A percentile compares a stretch with the other conserved stretches of the same genome.
Evolutionary conservation across 2,888 invertebrate species (phyloP).

Genomic region (Zygogramma bicolorata): DNA sequence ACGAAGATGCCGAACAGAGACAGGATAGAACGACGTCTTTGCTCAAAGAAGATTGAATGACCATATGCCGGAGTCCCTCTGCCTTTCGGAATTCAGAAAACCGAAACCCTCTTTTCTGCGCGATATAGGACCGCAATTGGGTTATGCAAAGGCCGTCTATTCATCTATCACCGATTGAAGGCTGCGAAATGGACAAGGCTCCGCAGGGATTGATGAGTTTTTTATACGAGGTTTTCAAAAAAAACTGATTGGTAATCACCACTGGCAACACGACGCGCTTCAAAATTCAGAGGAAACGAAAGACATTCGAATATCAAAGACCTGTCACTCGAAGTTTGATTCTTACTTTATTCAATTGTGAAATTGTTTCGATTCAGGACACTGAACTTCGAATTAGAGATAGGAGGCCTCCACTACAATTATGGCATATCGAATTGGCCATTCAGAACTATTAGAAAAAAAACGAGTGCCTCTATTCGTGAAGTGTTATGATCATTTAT

Average conservation of each 20-base stretch:
- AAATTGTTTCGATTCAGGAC: too few relatives aligned
- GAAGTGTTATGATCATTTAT: too few relatives aligned
- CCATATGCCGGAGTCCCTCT: conserved; percentile 42
- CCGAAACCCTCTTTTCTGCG: conserved; percentile 31
- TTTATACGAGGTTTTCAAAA: background rate
- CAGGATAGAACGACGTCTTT: conserved; percentile 5
- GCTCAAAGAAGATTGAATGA: conserved; percentile 33
- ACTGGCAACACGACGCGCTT: too few relatives aligned
- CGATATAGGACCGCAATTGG: conserved; percentile 33
- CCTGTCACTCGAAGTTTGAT: too few relatives aligned
- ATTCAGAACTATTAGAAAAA: too few relatives aligned
- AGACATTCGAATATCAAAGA: too few relatives aligned
- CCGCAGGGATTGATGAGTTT: conserved; percentile 27
- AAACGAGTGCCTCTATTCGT: too few relatives aligned
- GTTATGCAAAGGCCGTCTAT: conserved; percentile 37
- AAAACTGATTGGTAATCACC: background rate
- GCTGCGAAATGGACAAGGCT: conserved; percentile 6
- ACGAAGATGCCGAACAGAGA: background rate
- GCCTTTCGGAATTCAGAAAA: conserved; percentile 27
- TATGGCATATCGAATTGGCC: too few relatives aligned
- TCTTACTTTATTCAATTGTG: too few relatives aligned
- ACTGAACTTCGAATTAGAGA: too few relatives aligned
- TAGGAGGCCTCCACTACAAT: too few relatives aligned
- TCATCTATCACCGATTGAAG: conserved; percentile 31
- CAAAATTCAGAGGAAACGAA: too few relatives aligned